A percentile compares a stretch with the other conserved stretches of the same genome.
These are phyloP conservation scores for Xenentodon cancila DNA, from an alignment of 2,797 vertebrate species.

Conservation along the genomic window DNA sequence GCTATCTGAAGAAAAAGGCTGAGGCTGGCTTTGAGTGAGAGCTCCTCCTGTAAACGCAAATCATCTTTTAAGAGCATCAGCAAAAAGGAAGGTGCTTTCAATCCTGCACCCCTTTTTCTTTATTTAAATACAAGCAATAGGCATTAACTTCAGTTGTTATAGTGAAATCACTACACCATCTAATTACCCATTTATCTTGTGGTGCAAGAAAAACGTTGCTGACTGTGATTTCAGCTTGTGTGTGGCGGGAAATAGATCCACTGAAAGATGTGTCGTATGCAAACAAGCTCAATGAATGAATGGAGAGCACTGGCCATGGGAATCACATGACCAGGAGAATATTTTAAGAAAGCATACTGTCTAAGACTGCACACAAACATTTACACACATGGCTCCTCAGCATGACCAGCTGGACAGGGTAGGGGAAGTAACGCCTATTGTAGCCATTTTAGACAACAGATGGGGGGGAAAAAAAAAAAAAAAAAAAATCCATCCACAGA, in stretches of 20 bases:
- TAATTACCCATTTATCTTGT: too few relatives aligned
- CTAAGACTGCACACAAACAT: constrained; percentile 39
- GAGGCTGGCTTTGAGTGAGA: constrained; percentile 29
- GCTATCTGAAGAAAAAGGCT: constrained; percentile 18
- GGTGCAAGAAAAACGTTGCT: too few relatives aligned
- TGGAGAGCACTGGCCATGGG: constrained; percentile 36
- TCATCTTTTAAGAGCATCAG: constrained; percentile 23
- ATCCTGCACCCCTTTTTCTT: too few relatives aligned
- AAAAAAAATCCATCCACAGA: constrained; percentile 54
- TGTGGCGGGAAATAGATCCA: background rate
- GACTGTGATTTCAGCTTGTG: background rate
- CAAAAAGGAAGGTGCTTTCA: constrained; percentile 3
- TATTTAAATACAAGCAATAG: too few relatives aligned
- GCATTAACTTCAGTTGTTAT: background rate
- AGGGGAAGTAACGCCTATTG: constrained; percentile 82
- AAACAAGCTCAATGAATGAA: constrained; percentile 13
- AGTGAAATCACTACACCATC: background rate
- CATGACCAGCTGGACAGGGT: constrained; percentile 81
- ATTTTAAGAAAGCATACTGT: constrained; percentile 55
- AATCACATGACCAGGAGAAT: constrained; percentile 34
- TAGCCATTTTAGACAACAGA: constrained; percentile 87
- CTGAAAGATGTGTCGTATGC: background rate
- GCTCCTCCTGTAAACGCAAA: constrained; percentile 40
- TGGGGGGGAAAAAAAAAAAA: too few relatives aligned
- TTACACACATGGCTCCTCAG: constrained; percentile 70